These are phyloP conservation scores for Chroicocephalus ridibundus DNA, from an alignment of 2,113 vertebrate species.

Conservation along the genomic window DNA sequence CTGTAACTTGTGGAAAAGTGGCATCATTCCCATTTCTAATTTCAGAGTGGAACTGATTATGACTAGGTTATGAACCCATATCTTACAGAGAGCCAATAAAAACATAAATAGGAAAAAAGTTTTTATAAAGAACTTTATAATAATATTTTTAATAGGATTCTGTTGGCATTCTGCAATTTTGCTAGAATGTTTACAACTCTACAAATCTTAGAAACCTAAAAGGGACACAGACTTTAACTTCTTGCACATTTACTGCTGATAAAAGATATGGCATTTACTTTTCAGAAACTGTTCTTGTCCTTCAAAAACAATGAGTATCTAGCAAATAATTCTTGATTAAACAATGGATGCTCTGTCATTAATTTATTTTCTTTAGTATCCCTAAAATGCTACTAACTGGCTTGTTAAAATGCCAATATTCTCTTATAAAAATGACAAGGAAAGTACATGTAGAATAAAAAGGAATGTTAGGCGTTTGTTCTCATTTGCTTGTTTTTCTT, in stretches of 20 bases:
- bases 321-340: neutral
- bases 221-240: neutral
- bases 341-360: neutral
- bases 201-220: constrained; percentile 33
- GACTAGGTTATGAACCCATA: constrained; percentile 55
- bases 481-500: neutral
- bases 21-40: constrained; percentile 62
- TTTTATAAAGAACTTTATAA: constrained; percentile 46
- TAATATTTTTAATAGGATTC: constrained; percentile 46
- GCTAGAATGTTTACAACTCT: constrained; percentile 53
- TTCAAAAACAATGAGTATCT: neutral
- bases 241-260: neutral
- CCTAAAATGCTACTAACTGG: neutral
- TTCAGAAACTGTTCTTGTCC: neutral
- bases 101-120: constrained; percentile 51
- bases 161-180: constrained; percentile 18
- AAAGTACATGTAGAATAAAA: neutral
- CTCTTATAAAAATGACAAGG: neutral
- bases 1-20: constrained; percentile 55
- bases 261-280: neutral
- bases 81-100: constrained; percentile 31
- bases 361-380: neutral
- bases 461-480: neutral
- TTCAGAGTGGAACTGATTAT: constrained; percentile 63
- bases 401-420: neutral